Evolutionary conservation across 1,140 invertebrate genomes (phyloP), one percentile per base, ranked within the genome.

Genomic region (Caenorhabditis remanei): DNA sequence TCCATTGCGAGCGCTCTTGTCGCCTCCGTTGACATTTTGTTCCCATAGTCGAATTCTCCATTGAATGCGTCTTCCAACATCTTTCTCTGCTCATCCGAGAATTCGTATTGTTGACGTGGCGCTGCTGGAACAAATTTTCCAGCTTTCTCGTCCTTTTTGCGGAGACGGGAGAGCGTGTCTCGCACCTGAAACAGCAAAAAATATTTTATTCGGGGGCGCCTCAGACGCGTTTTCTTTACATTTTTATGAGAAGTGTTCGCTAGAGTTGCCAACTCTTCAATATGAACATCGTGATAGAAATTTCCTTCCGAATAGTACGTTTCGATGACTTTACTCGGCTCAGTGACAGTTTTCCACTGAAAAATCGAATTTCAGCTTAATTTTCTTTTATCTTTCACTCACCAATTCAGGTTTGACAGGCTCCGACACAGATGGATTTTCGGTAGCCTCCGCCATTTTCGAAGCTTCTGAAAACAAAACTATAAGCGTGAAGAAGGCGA

Each of bases 271-370:
- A 79, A 32, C 46, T 79, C 46, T 24, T 79, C 40, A 40, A 79
- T 46, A 24, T 79, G 7, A 11, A 8, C 46, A 24, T 79, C 4
- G 21, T 79, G 71, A 24, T 79, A 79, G 14, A 24, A 79, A n/a
- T 79, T 79, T 11, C 71, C 71, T 50, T 50, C 71, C 43, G n/a
- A 21, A n/a, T 79, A 79, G n/a, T 8, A 79, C n/a, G 40, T 32
- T 43, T 79, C 46, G 8, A 79, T 50, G 4, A 79, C 71, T 79
- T 79, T 79, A 79, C n/a, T 79, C 0, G 40, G 19, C 3, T 79
- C 46, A 3, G 0, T 24, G 46, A 41, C 11, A 46, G 0, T 24
- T 50, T 21, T 79, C 71, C 71, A 79, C 71, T 79, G 0, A 50
- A 79, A 79, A 79, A 43, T 5, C 14, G 24, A 21, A 21, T 19